phyloP scores from a whole-genome alignment of 1,140 invertebrate species.

The Heterodera schachtii region DNA sequence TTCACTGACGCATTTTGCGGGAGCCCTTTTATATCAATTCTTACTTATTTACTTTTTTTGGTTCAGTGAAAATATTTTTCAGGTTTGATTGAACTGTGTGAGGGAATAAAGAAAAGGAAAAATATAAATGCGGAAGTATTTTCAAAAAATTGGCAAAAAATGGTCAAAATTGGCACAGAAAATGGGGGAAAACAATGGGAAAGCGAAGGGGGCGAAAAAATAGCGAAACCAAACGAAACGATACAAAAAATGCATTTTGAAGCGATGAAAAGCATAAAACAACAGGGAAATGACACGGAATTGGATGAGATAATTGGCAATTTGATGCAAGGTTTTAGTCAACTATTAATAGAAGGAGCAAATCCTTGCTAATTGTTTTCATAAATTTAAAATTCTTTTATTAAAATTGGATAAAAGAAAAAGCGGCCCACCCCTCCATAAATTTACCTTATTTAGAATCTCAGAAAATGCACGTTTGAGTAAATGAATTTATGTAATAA shows the following conservation, averaged over 20 bases:
- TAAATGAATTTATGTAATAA: no score
- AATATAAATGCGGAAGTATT: background rate
- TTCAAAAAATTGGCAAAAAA: background rate
- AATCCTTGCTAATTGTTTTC: no score
- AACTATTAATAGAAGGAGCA: no score
- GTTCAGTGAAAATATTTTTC: no score
- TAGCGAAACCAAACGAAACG: background rate
- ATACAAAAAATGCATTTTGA: background rate
- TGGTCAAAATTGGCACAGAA: background rate
- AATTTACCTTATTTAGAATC: no score
- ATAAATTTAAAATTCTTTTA: no score
- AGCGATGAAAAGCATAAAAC: background rate
- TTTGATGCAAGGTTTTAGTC: background rate
- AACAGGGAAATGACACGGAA: background rate
- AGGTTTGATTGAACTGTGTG: no score
- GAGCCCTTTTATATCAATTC: no score
- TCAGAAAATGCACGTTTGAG: no score
- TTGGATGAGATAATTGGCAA: background rate
- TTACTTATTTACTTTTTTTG: no score
- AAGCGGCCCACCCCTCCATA: no score
- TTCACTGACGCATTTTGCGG: no score
- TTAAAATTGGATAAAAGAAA: background rate
- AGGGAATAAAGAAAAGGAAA: background rate
- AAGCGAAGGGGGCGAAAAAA: background rate
- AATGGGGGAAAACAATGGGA: background rate